Evolutionary conservation across 2,797 vertebrate genomes (phyloP).

Genomic region (Myotis myotis): DNA sequence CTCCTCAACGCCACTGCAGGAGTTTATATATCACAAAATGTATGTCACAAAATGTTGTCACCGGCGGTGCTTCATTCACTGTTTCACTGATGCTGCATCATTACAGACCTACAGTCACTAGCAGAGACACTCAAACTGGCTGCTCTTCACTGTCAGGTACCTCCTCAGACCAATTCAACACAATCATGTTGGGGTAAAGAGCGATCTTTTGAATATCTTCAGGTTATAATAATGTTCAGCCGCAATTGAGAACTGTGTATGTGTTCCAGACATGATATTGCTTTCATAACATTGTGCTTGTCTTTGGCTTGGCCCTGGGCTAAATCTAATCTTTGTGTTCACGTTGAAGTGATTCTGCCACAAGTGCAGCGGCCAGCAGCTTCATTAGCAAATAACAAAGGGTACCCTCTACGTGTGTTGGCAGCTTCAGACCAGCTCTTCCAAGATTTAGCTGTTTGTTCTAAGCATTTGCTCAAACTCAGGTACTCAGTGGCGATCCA

Average conservation of each 20-base stretch:
- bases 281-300: neutral
- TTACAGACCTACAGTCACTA: neutral
- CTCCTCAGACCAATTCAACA: neutral
- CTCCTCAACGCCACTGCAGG: neutral
- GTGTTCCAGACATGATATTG: neutral
- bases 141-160: neutral
- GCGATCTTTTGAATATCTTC: neutral
- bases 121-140: neutral
- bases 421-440: neutral
- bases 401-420: slow-evolving; percentile 29
- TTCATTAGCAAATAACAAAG: slow-evolving; percentile 68
- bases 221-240: neutral
- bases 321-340: slow-evolving; percentile 26
- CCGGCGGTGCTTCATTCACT: neutral
- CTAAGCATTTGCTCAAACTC: slow-evolving; percentile 36
- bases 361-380: neutral
- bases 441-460: slow-evolving; percentile 52
- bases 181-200: neutral
- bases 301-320: neutral
- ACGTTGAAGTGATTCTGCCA: neutral
- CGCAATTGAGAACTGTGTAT: neutral
- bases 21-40: neutral
- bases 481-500: neutral
- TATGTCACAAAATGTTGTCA: neutral
- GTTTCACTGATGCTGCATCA: neutral